phyloP scores from a whole-genome alignment of 2,113 vertebrate species.

The Xenopus borealis region DNA sequence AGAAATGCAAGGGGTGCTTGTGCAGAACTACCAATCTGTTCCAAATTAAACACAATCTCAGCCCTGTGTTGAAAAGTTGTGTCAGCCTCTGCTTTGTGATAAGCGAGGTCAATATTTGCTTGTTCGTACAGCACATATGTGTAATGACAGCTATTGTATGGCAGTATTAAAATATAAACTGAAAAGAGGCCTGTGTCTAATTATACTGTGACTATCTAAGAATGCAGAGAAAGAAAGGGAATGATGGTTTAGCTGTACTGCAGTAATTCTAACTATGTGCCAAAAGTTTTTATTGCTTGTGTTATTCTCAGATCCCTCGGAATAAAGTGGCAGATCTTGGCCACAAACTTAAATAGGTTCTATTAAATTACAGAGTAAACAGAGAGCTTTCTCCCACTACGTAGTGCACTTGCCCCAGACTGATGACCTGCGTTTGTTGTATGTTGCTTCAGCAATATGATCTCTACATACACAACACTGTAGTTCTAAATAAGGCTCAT shows the following conservation, averaged over 20 bases:
- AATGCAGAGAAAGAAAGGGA: not conserved
- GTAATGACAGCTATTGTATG: constrained; percentile 25
- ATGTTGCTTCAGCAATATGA: constrained; percentile 2
- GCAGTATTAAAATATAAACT: not conserved
- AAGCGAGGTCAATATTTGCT: constrained; percentile 39
- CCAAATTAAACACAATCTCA: constrained; percentile 38
- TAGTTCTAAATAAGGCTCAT: too few relatives aligned
- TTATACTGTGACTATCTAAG: not conserved
- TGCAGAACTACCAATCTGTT: constrained; percentile 33
- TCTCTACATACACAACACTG: not conserved
- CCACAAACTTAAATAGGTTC: not conserved
- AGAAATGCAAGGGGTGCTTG: constrained; percentile 22
- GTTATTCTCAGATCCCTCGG: too few relatives aligned
- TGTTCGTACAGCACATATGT: constrained; percentile 31
- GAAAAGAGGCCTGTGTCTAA: not conserved
- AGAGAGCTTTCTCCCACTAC: not conserved
- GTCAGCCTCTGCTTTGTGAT: constrained; percentile 38
- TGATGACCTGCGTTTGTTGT: not conserved
- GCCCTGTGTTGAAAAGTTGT: constrained; percentile 31
- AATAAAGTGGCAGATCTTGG: not conserved
- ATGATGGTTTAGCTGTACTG: too few relatives aligned
- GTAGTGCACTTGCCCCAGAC: not conserved
- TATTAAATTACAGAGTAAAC: not conserved
- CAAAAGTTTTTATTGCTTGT: too few relatives aligned
- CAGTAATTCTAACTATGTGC: too few relatives aligned